Percentiles rank a stretch among this genome's conserved stretches.
Evolutionary conservation across 1,140 invertebrate species (phyloP).

Genomic region (Lasioglossum baleicum): DNA sequence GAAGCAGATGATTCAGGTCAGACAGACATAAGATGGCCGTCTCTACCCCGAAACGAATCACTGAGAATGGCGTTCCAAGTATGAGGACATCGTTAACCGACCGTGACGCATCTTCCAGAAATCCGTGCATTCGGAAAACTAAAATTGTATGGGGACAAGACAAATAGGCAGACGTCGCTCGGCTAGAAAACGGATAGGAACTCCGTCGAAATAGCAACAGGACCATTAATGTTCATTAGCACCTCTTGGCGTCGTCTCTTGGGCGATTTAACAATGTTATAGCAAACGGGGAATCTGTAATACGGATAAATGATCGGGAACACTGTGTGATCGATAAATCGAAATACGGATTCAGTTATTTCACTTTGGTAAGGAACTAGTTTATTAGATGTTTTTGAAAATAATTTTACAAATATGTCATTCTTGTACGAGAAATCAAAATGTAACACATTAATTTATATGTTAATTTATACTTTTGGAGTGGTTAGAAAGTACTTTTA

Average conservation of each 20-base stretch:
- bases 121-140: constrained; percentile 42
- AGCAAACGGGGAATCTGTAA: not conserved
- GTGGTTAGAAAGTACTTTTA: no score
- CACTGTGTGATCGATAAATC: no score
- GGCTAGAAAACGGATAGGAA: constrained; percentile 18
- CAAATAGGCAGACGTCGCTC: constrained; percentile 17
- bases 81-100: constrained; percentile 40
- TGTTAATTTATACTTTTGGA: no score
- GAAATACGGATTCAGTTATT: no score
- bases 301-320: not conserved
- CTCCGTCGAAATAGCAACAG: constrained; percentile 19
- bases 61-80: constrained; percentile 29
- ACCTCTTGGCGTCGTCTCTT: not conserved
- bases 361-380: no score
- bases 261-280: not conserved
- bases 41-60: not conserved
- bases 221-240: constrained; percentile 34
- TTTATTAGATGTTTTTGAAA: no score
- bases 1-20: constrained; percentile 16
- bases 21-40: not conserved
- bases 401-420: no score
- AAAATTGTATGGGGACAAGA: constrained; percentile 40
- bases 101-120: constrained; percentile 45
- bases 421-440: no score
- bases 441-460: no score